Evolutionary conservation across 2,888 invertebrate genomes (phyloP).

Genomic region (Calameuta idolon): DNA sequence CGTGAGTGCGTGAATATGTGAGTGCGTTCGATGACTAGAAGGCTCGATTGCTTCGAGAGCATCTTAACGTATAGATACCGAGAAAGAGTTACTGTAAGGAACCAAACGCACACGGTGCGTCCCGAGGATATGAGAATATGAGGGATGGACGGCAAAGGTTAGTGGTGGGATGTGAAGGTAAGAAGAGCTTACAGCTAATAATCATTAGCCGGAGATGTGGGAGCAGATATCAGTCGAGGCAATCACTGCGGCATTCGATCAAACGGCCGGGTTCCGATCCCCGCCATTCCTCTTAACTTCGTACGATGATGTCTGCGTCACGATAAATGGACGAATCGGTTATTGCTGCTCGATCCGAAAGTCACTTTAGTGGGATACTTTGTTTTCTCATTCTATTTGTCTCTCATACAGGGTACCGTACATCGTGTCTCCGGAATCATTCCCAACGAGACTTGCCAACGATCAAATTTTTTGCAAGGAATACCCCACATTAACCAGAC

Average conservation of each 20-base stretch:
- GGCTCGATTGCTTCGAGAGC: not conserved
- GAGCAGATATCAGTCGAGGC: constrained; percentile 55
- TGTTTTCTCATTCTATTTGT: constrained; percentile 15
- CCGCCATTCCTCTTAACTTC: constrained; percentile 16
- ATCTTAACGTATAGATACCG: not conserved
- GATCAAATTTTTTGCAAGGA: not conserved
- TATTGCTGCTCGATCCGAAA: not conserved
- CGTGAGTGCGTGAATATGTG: not conserved
- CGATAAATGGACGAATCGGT: constrained; percentile 25
- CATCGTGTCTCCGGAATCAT: not conserved
- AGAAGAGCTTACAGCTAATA: constrained; percentile 51
- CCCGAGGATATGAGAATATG: not conserved
- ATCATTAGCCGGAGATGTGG: constrained; percentile 57
- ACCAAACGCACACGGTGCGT: not conserved
- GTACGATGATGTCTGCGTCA: constrained; percentile 28
- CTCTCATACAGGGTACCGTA: not conserved
- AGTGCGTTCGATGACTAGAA: not conserved
- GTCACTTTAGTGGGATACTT: constrained; percentile 5
- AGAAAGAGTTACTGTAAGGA: not conserved
- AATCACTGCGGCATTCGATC: constrained; percentile 56
- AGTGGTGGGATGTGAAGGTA: constrained; percentile 36
- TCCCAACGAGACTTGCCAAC: not conserved
- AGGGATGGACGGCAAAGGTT: constrained; percentile 29
- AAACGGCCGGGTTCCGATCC: constrained; percentile 35
- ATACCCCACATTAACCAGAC: not conserved